A percentile compares a stretch with the other conserved stretches of the same genome.
phyloP scores from a whole-genome alignment of 2,888 invertebrate genomes.

The Volucella zonaria region DNA sequence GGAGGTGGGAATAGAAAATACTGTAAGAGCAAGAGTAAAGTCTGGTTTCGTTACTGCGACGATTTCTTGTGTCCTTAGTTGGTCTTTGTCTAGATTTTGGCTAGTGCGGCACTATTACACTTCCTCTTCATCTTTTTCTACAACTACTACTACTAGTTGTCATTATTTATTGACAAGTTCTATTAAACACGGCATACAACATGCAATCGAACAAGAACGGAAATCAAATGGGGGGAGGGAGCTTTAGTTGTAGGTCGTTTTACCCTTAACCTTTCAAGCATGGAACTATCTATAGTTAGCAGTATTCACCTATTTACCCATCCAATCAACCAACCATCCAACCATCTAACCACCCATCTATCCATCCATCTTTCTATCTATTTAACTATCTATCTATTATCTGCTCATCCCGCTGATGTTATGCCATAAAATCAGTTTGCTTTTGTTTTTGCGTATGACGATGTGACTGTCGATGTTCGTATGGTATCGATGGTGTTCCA shows the following conservation, averaged over 20 bases:
- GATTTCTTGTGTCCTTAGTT: background rate
- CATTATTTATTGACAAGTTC: constrained; percentile 52
- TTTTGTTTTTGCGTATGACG: background rate
- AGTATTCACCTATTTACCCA: too few relatives aligned
- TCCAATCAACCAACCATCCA: constrained; percentile 4
- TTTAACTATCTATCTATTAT: background rate
- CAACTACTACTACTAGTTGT: constrained; percentile 21
- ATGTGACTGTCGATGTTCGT: background rate
- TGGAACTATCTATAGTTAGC: too few relatives aligned
- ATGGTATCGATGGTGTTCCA: constrained; percentile 13
- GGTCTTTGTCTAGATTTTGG: constrained; percentile 7
- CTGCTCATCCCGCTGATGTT: constrained; percentile 24
- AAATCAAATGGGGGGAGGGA: constrained; percentile 41
- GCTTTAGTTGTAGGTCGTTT: background rate
- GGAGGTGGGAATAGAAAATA: background rate
- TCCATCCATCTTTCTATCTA: constrained; percentile 7
- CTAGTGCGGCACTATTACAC: background rate
- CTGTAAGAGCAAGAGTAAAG: background rate
- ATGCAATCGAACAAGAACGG: constrained; percentile 34
- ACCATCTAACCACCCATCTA: background rate
- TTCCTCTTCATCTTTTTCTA: constrained; percentile 11
- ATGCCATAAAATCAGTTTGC: constrained; percentile 22
- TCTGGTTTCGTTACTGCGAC: background rate
- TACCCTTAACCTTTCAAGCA: constrained; percentile 7
- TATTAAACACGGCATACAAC: constrained; percentile 28